Conservation (phyloP, 2,797 vertebrate genomes). For the Thamnophis elegans region DNA sequence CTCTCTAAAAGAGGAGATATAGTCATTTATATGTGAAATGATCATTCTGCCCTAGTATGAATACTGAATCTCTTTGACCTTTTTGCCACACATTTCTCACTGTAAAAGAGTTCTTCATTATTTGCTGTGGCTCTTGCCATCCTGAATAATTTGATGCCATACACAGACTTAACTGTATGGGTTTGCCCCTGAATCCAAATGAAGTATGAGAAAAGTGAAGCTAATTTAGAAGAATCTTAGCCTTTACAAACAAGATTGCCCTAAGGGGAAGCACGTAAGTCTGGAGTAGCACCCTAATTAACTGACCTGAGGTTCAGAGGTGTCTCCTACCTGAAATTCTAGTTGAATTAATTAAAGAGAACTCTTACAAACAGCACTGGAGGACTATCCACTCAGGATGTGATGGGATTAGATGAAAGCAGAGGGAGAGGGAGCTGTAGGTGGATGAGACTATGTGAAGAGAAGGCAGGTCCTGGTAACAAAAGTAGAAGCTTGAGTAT, state of each 20-base stretch:
- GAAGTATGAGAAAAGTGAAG: background rate
- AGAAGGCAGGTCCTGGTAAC: slow-evolving; percentile 49
- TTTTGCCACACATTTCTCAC: background rate
- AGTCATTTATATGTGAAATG: background rate
- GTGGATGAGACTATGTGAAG: slow-evolving; percentile 33
- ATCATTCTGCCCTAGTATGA: background rate
- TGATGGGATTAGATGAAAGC: slow-evolving; percentile 47
- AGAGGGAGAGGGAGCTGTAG: slow-evolving; percentile 48
- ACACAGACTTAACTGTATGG: background rate
- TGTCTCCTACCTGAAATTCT: slow-evolving; percentile 38
- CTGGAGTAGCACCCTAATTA: background rate
- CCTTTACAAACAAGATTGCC: slow-evolving; percentile 4
- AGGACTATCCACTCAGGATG: slow-evolving; percentile 52
- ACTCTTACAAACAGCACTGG: slow-evolving; percentile 41
- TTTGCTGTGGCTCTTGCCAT: background rate
- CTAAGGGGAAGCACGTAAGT: background rate
- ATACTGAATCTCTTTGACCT: background rate
- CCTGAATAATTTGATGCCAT: background rate
- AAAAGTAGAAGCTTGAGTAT: slow-evolving; percentile 35
- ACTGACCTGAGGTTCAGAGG: slow-evolving; percentile 32
- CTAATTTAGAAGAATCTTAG: background rate
- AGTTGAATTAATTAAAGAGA: slow-evolving; percentile 5
- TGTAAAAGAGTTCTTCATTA: background rate
- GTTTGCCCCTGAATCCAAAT: background rate
- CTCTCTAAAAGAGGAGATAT: background rate